These are phyloP conservation scores for Brotogeris chrysoptera DNA, from an alignment of 2,797 vertebrate species.

Conservation along the genomic window DNA sequence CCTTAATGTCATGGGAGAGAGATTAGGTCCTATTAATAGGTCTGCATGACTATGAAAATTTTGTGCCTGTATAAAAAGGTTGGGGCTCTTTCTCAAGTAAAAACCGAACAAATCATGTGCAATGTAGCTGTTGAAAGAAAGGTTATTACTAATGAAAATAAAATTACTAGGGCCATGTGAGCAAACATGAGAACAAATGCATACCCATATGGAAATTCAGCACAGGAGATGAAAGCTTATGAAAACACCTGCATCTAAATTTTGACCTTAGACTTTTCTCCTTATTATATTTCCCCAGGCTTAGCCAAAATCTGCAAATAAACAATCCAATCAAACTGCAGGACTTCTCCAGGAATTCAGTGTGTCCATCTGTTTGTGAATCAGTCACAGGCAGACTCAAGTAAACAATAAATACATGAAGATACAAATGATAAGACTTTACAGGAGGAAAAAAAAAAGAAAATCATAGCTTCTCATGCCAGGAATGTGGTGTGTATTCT, in stretches of 20 bases:
- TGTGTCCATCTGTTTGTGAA: conserved; percentile 65
- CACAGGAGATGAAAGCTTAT: conserved; percentile 11
- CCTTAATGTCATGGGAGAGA: neutral
- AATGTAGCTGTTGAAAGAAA: conserved; percentile 16
- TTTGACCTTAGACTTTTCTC: conserved; percentile 56
- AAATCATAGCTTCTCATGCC: neutral
- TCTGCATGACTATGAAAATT: neutral
- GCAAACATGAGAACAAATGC: conserved; percentile 14
- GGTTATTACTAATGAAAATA: conserved; percentile 29
- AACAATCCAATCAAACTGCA: conserved; percentile 51
- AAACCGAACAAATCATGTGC: neutral
- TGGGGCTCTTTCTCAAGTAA: neutral
- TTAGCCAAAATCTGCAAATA: conserved; percentile 60
- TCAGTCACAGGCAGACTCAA: conserved; percentile 37
- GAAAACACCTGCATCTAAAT: conserved; percentile 60
- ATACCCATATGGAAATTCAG: conserved; percentile 36
- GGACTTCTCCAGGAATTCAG: conserved; percentile 56
- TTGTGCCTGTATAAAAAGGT: neutral
- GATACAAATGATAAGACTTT: conserved; percentile 44
- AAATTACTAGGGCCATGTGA: neutral
- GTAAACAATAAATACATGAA: conserved; percentile 46
- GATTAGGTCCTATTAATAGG: neutral
- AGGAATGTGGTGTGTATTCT: neutral
- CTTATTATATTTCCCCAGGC: conserved; percentile 46
- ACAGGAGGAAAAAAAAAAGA: neutral